Percentiles rank a stretch among this genome's conserved stretches.
phyloP scores from a whole-genome alignment of 2,113 vertebrate species.

The Onychostruthus taczanowskii region DNA sequence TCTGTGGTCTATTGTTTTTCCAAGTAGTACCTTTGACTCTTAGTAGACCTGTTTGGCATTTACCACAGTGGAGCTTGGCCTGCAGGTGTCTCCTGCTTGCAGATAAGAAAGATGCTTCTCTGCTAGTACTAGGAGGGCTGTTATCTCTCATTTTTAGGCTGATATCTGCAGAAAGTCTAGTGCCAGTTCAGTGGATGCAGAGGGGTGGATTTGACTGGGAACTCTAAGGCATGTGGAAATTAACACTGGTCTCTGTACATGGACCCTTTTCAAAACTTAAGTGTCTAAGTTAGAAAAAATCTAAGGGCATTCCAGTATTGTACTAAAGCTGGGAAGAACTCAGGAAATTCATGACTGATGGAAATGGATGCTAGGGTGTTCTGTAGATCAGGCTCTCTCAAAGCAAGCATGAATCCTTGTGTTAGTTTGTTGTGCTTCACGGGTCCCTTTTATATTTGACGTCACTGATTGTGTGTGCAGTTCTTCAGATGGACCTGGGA shows the following conservation, averaged over 20 bases:
- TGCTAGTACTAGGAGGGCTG: not conserved
- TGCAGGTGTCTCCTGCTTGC: not conserved
- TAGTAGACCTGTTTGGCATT: not conserved
- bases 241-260: not conserved
- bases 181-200: not conserved
- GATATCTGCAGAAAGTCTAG: not conserved
- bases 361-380: not conserved
- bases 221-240: not conserved
- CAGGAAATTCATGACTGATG: not conserved
- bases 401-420: not conserved
- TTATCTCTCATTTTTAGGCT: not conserved
- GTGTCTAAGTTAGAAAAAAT: not conserved
- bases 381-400: not conserved
- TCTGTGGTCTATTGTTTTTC: not conserved
- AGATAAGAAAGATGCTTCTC: not conserved
- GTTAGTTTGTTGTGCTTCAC: not conserved
- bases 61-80: not conserved
- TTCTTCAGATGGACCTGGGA: not conserved
- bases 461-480: not conserved
- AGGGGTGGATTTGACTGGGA: not conserved
- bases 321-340: not conserved
- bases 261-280: not conserved
- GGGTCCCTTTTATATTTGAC: not conserved
- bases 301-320: not conserved
- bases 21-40: not conserved